Base-by-base conservation (phyloP, 2,113 vertebrate genomes). In the Chiloscyllium plagiosum region DNA sequence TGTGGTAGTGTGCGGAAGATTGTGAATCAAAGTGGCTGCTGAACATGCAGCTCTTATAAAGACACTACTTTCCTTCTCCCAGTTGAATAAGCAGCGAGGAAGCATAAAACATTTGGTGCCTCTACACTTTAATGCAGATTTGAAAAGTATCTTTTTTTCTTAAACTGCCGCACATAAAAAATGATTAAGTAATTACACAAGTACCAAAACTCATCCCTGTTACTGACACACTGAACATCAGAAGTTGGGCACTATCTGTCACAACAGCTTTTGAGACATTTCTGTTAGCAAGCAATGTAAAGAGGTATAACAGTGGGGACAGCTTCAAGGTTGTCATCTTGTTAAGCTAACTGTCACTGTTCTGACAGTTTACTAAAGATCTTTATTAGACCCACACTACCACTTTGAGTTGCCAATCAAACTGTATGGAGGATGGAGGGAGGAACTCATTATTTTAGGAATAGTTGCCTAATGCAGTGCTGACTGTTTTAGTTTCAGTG, bases 151-250 rank as follows among this genome's bases (percentile, higher is more conserved):
- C 50, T 72, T 95, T 95, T 47, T 20, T 42, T 94, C 7, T 95
- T 72, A 72, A 72, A 95, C 69, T 95, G 42, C 26, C 94, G 17
- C 12, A 29, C 37, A 15, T 29, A 72, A 95, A 50, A 47, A 47
- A 26, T 95, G 69, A 95, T 95, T 72, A 95, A 70, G 42, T 50
- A 52, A 70, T 95, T 95, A 95, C 68, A 76, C 29, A 95, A 72
- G 68, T 47, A 95, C 42, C 42, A 95, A 95, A 76, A 95, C 68
- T 72, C 69, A 15, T 29, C 68, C 10, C 66, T 95, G 37, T 95
- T 72, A 72, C 94, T 76, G 47, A 76, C 15, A 50, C 24, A 52
- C 24, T 29, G 94, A 95, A 29, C 68, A 33, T 95, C 69, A 95
- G 72, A 95, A 72, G 47, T 70, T 72, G 26, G 94, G 94, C 42